Conservation (phyloP, 2,888 invertebrate genomes). For the Electrophaes corylata region DNA sequence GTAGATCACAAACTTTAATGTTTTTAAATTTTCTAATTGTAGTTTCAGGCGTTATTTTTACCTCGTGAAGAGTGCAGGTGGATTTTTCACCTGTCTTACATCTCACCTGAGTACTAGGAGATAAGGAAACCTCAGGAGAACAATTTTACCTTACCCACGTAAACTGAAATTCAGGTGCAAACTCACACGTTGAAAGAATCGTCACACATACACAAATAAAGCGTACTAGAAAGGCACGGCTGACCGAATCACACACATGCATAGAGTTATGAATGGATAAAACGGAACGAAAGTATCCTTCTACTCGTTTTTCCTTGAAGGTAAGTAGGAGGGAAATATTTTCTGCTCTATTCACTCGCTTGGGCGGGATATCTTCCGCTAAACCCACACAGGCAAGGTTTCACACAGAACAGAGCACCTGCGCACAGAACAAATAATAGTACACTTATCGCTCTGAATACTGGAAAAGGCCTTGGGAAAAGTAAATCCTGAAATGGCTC, state of each 20-base stretch:
- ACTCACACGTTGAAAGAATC: slow-evolving; percentile 41
- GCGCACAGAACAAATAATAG: too few species aligned
- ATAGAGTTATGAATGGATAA: slow-evolving; percentile 12
- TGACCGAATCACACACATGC: slow-evolving; percentile 7
- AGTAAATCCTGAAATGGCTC: background rate
- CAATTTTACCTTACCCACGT: slow-evolving; percentile 56
- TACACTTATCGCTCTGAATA: background rate
- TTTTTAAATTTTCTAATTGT: background rate
- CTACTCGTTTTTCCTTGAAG: slow-evolving; percentile 6
- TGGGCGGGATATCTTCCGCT: background rate
- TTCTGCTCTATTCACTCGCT: slow-evolving; percentile 8
- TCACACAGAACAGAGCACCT: too few species aligned
- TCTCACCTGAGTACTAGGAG: slow-evolving; percentile 75
- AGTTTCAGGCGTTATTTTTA: slow-evolving; percentile 16
- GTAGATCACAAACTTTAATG: too few species aligned
- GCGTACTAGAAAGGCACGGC: background rate
- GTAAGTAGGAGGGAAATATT: slow-evolving; percentile 12
- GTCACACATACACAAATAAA: slow-evolving; percentile 7
- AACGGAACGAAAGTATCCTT: slow-evolving; percentile 6
- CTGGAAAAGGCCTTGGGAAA: background rate
- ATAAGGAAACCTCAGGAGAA: slow-evolving; percentile 55
- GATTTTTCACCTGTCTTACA: slow-evolving; percentile 77
- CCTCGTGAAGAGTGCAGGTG: slow-evolving; percentile 53
- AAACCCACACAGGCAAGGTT: background rate
- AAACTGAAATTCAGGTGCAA: slow-evolving; percentile 57